Base-by-base conservation (phyloP, 2,797 vertebrate species). In the Pantherophis vulpinus region DNA sequence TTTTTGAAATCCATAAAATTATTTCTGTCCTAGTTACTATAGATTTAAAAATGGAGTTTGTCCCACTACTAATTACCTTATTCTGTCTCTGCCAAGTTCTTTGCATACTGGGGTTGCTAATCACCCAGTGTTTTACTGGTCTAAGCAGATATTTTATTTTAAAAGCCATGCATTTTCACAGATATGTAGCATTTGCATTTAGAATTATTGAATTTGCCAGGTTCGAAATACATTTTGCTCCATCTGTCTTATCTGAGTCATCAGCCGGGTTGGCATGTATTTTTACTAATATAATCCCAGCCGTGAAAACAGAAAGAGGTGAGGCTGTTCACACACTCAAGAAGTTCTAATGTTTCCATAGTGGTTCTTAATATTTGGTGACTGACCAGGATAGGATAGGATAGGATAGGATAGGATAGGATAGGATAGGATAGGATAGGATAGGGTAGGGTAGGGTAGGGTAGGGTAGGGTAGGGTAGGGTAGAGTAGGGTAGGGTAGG, bases 401-500 rank as follows among this genome's bases (percentile, higher is more conserved):
- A 8, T 60, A 8, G 59, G 20, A 2, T 23, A 8, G 59, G 23
- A 10, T 10, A 11, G 25, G 3, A 1, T 11, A 1, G 60, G 10
- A 11, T 11, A 27, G 60, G 3, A 25, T 59, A 42, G 7, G 32
- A 23, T 61, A 61, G 60, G 10, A 4, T 27, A 1, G 60, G 25
- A 3, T 60, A 59, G 18, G 18, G 1, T 20, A 59, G 58, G 18
- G 0, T 20, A 59, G 58, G 18, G 1, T 20, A 59, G 58, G 18
- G 1, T 20, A 6, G 58, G 18, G 0, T 20, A 6, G 59, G 20
- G 0, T 9, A 10, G 8, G 8, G 0, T 9, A 1, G 59, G 2
- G 1, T 9, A 23, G 59, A 2, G 23, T 29, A 61, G 60, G 3
- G 10, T 11, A 1, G 60, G 9, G 23, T 25, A 59, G 58, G 2